phyloP scores from a whole-genome alignment of 2,797 vertebrate genomes.

The Gobio occitaniae region DNA sequence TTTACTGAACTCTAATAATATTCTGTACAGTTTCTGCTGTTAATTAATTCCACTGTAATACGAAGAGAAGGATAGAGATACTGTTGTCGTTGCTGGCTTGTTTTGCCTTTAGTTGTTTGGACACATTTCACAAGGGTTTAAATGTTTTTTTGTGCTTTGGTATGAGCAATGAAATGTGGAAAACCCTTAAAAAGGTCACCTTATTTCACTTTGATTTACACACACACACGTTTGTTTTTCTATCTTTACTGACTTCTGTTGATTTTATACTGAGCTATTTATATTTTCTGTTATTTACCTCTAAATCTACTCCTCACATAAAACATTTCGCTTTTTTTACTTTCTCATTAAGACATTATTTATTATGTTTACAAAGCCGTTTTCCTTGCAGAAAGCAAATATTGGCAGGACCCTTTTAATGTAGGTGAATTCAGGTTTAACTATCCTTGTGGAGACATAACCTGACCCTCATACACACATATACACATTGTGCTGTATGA shows the following conservation, averaged over 20 bases:
- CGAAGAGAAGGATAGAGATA: conserved; percentile 2
- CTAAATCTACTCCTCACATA: not conserved
- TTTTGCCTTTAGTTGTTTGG: conserved; percentile 37
- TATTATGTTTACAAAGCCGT: not conserved
- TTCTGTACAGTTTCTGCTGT: not conserved
- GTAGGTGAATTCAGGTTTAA: conserved; percentile 5
- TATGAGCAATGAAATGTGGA: conserved; percentile 25
- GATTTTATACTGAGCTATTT: not conserved
- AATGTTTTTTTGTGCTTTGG: conserved; percentile 30
- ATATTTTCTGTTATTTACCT: not conserved
- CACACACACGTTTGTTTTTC: not conserved
- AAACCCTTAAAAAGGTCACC: conserved; percentile 35
- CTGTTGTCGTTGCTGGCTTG: not conserved
- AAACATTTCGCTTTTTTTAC: not conserved
- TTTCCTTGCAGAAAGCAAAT: not conserved
- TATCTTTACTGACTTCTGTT: not conserved
- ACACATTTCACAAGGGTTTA: conserved; percentile 35
- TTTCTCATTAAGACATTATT: conserved; percentile 13
- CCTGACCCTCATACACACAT: conserved; percentile 1
- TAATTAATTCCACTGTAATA: conserved; percentile 25
- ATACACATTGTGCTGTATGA: conserved; percentile 58
- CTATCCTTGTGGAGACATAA: not conserved
- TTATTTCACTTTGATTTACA: conserved; percentile 51
- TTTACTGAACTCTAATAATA: conserved; percentile 30
- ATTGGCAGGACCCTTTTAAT: not conserved